Percentiles rank a stretch among this genome's conserved stretches.
phyloP scores from a whole-genome alignment of 1,140 invertebrate genomes.

The Bilobella aurantiaca region DNA sequence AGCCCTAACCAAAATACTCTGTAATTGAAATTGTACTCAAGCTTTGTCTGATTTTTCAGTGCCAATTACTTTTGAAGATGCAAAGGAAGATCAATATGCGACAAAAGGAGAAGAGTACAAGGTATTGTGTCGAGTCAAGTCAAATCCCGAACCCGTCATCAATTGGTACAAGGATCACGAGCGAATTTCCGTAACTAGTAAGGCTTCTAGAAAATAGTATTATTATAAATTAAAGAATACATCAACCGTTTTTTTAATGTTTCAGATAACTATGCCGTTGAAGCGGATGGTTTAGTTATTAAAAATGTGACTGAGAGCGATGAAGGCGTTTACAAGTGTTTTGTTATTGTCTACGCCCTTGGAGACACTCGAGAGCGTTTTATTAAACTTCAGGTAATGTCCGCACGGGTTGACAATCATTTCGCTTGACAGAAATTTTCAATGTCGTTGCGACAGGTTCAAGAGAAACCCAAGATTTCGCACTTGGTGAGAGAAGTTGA shows the following conservation, averaged over 20 bases:
- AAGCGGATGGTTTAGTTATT: conserved; percentile 63
- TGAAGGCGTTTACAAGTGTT: conserved; percentile 69
- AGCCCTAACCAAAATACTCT: neutral
- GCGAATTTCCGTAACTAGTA: conserved; percentile 24
- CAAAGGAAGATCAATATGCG: conserved; percentile 70
- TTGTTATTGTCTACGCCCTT: conserved; percentile 65
- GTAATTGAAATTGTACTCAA: neutral
- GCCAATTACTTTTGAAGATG: conserved; percentile 40
- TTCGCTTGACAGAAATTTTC: conserved; percentile 1
- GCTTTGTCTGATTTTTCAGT: conserved; percentile 15
- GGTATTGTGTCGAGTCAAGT: conserved; percentile 70
- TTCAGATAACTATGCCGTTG: conserved; percentile 59
- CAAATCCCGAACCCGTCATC: conserved; percentile 68
- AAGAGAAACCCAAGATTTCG: conserved; percentile 60
- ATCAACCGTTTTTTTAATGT: neutral
- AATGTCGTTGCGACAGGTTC: conserved; percentile 58
- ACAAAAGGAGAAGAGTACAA: conserved; percentile 62
- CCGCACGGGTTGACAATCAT: neutral
- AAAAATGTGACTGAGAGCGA: conserved; percentile 65
- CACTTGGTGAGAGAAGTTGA: conserved; percentile 47
- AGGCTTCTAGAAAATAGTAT: neutral
- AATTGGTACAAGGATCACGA: conserved; percentile 34
- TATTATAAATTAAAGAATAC: conserved; percentile 1
- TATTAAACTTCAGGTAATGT: conserved; percentile 64
- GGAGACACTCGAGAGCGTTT: conserved; percentile 61